A percentile compares a stretch with the other conserved stretches of the same genome.
These are phyloP conservation scores for Agrilus planipennis DNA, from an alignment of 1,140 invertebrate genomes.

Conservation along the genomic window DNA sequence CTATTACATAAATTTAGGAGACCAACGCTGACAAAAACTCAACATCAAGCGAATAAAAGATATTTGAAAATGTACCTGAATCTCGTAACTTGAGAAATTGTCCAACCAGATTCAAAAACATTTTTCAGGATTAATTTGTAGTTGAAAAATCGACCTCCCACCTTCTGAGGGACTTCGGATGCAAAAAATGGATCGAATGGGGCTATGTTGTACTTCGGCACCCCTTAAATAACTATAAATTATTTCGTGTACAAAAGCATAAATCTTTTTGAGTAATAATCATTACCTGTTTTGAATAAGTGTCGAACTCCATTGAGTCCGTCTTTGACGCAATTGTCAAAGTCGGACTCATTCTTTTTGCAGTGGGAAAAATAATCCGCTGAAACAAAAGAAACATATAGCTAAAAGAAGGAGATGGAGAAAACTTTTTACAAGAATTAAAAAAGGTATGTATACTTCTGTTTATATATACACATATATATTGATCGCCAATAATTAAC, in stretches of 20 bases:
- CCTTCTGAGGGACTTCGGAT: slow-evolving; percentile 47
- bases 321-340: slow-evolving; percentile 59
- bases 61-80: slow-evolving; percentile 39
- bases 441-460: too few species aligned
- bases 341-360: slow-evolving; percentile 42
- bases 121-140: slow-evolving; percentile 59
- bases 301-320: slow-evolving; percentile 57
- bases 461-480: too few species aligned
- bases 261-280: not conserved
- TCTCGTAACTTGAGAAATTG: slow-evolving; percentile 59
- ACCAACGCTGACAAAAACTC: too few species aligned
- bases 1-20: too few species aligned
- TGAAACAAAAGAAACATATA: not conserved
- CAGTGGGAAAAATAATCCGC: slow-evolving; percentile 41
- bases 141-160: slow-evolving; percentile 46
- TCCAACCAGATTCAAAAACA: slow-evolving; percentile 66
- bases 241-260: slow-evolving; percentile 1
- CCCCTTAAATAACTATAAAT: slow-evolving; percentile 39
- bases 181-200: slow-evolving; percentile 69
- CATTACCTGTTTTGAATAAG: slow-evolving; percentile 57
- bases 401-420: too few species aligned
- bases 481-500: too few species aligned
- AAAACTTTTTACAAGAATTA: too few species aligned
- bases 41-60: too few species aligned
- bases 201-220: slow-evolving; percentile 55